These are phyloP conservation scores for Nomia melanderi DNA, from an alignment of 1,140 invertebrate species.

Conservation along the genomic window DNA sequence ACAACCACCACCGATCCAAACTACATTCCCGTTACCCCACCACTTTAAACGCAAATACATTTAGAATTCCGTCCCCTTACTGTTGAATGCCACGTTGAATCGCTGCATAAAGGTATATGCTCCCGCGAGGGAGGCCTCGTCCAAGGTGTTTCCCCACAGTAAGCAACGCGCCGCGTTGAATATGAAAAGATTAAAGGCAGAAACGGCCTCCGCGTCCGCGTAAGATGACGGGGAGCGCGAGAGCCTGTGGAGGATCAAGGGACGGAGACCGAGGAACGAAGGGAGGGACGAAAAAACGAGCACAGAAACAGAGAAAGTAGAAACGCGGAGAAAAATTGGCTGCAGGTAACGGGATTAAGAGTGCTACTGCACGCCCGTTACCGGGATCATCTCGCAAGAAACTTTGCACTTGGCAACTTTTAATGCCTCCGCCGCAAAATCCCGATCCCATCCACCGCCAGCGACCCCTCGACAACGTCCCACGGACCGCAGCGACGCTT, in stretches of 20 bases:
- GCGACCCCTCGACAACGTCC: neutral
- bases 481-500: neutral
- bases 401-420: conserved; percentile 80
- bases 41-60: neutral
- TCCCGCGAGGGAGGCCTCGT: neutral
- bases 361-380: conserved; percentile 72
- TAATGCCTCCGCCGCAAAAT: conserved; percentile 75
- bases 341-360: conserved; percentile 78
- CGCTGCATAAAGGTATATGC: neutral
- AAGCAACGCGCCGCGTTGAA: conserved; percentile 26
- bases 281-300: neutral
- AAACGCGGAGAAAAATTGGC: conserved; percentile 73
- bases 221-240: neutral
- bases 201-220: neutral
- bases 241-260: conserved; percentile 26
- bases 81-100: neutral
- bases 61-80: neutral
- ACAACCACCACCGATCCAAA: neutral
- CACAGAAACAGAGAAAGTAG: neutral
- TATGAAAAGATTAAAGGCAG: conserved; percentile 36
- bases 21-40: neutral
- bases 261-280: neutral
- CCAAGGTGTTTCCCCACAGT: neutral
- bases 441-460: conserved; percentile 49
- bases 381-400: conserved; percentile 75